Evolutionary conservation across 1,140 invertebrate genomes (phyloP), one percentile per base, ranked within the genome.

Genomic region (Drosophila bocki): DNA sequence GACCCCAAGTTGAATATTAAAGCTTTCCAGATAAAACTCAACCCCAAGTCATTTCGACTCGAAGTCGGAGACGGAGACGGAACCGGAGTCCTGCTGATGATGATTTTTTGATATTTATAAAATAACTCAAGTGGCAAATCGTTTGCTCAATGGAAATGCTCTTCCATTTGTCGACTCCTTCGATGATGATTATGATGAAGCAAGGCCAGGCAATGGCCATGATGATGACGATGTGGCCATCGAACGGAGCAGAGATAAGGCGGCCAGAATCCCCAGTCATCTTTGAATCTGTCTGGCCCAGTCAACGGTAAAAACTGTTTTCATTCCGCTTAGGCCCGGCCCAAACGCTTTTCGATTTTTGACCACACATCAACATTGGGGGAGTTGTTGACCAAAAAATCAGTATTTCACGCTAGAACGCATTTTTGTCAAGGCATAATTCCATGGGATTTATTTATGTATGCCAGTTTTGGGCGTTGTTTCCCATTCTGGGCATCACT

Each of bases 101-200:
- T 84, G 84, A 87, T 81, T 84, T 90, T 69, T 81, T 75, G 80
- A 92, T 87, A 84, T 91, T 87, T 87, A 91, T 78, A 91, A 72
- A 91, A 77, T 68, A 87, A 91, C 78, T 92, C 80, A 91, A 91
- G 91, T 91, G 91, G 86, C 82, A 92, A 91, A 92, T 92, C 91
- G 91, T 86, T 92, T 92, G 85, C 85, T 84, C 91, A 92, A 82
- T 91, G 87, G 64, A 83, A 91, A 83, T 80, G 84, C 74, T 81
- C 78, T 71, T 70, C 78, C 83, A 84, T 91, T 91, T 79, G 75
- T 81, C 65, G 84, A 90, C 76, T 88, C 57, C 69, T 65, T 51
- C 26, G 45, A 59, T 47, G 22, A 33, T 51, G 48, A 51, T 50
- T 32, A 50, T 32, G 61, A 48, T 53, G 26, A 29, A 29, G 37